Base-by-base conservation (phyloP, 1,140 invertebrate genomes). In the Heliconius hewitsoni region DNA sequence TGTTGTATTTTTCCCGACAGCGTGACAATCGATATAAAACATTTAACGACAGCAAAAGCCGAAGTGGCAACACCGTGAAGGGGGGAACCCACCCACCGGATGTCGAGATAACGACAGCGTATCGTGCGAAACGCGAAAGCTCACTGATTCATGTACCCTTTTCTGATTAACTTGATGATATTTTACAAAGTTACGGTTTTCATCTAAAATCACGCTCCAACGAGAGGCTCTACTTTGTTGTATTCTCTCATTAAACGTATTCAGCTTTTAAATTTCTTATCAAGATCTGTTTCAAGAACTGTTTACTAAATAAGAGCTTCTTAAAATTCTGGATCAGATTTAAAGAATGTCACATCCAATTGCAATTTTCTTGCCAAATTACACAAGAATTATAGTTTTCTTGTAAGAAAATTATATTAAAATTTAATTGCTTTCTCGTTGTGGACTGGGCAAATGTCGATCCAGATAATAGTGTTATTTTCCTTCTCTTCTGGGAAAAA, bases 21-120 rank as follows among this genome's bases (percentile, higher is more conserved):
- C 27, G 60, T 70, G 74, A 37, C 66, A 79, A 79, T 79, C 78
- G 73, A 79, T 79, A 79, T 75, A 76, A 79, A 79, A 75, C 72
- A 72, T 37, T 77, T 42, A 66, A 60, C 82, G 81, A 83, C 84
- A 85, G 60, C 81, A 77, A 76, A 79, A 84, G 73, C 82, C 82
- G 81, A 84, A 84, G 82, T 87, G 84, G 83, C 42, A 86, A 87
- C 84, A 79, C 79, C 81, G 30, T 30, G 74, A 66, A 86, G 85
- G 84, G 60, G 83, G 83, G 87, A 81, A 78, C 78, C 84, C 84
- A 82, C 85, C 86, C 84, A 87, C 89, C 86, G 90, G 85, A 90
- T 87, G 86, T 86, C 73, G 80, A 88, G 87, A 86, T 90, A 66
- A 90, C 82, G 83, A 85, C 83, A 81, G 42, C 83, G 84, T 80